phyloP scores from a whole-genome alignment of 2,797 vertebrate genomes.

The Xyrichtys novacula region DNA sequence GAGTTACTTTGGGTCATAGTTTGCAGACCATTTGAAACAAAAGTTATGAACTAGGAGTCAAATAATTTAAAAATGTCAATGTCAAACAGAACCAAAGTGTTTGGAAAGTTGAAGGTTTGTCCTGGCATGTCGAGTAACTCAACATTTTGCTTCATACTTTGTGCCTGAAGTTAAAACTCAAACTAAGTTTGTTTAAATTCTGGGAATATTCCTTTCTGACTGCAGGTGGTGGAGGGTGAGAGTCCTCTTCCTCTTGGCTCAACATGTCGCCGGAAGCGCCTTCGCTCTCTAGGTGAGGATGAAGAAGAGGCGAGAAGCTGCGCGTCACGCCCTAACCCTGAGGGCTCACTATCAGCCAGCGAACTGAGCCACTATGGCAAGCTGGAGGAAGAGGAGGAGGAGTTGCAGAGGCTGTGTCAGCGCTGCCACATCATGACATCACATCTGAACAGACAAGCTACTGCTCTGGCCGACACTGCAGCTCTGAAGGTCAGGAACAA shows the following conservation, averaged over 20 bases:
- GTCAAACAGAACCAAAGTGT: too few species aligned
- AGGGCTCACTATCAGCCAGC: slow-evolving; percentile 83
- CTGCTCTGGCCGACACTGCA: slow-evolving; percentile 82
- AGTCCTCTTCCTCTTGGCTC: slow-evolving; percentile 74
- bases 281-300: slow-evolving; percentile 79
- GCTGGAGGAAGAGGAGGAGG: slow-evolving; percentile 68
- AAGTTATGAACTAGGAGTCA: too few species aligned
- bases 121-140: too few species aligned
- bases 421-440: slow-evolving; percentile 89
- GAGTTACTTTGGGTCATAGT: too few species aligned
- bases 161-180: too few species aligned
- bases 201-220: background rate
- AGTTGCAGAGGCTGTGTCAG: slow-evolving; percentile 84
- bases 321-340: slow-evolving; percentile 87
- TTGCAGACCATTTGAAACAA: too few species aligned
- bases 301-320: slow-evolving; percentile 50
- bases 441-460: slow-evolving; percentile 89
- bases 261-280: slow-evolving; percentile 81
- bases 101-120: too few species aligned
- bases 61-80: too few species aligned
- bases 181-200: too few species aligned
- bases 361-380: slow-evolving; percentile 75
- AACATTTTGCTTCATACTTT: too few species aligned
- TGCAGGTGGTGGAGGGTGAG: slow-evolving; percentile 84
- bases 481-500: slow-evolving; percentile 76